A percentile compares a stretch with the other conserved stretches of the same genome.
Evolutionary conservation across 2,113 vertebrate species (phyloP).

Genomic region (Odontesthes bonariensis): DNA sequence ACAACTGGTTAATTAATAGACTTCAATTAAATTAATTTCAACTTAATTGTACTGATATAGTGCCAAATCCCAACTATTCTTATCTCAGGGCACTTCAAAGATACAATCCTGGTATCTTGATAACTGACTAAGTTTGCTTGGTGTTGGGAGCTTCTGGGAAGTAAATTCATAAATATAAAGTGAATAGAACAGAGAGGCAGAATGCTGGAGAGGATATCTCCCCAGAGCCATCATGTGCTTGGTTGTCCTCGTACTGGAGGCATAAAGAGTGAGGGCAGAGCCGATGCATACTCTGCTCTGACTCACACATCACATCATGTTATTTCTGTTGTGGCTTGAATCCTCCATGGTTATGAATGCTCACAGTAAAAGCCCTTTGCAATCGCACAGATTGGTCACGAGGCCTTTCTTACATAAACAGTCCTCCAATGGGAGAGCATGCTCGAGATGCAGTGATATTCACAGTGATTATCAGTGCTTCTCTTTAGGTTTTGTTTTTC

Average conservation of each 20-base stretch:
- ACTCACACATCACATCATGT: conserved; percentile 60
- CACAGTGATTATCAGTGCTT: too few species aligned
- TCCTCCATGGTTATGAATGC: conserved; percentile 31
- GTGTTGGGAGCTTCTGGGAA: neutral
- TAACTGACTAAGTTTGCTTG: neutral
- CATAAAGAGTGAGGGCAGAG: conserved; percentile 49
- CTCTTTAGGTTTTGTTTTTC: too few species aligned
- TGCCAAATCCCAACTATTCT: too few species aligned
- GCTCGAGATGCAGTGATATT: too few species aligned
- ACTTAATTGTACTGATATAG: too few species aligned
- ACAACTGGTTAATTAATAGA: neutral
- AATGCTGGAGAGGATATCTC: neutral
- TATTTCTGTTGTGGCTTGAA: conserved; percentile 39
- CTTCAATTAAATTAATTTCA: too few species aligned
- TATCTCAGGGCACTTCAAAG: too few species aligned
- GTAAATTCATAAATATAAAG: neutral
- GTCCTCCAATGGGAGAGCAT: neutral
- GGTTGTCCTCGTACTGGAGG: neutral
- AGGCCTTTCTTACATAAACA: neutral
- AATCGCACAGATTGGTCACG: conserved; percentile 7
- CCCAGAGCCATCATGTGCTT: conserved; percentile 23
- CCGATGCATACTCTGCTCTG: conserved; percentile 51
- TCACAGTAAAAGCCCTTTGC: neutral
- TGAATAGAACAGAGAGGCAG: conserved; percentile 7
- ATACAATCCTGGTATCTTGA: too few species aligned